phyloP scores from a whole-genome alignment of 2,888 invertebrate species.

The Andricus quercusramuli region DNA sequence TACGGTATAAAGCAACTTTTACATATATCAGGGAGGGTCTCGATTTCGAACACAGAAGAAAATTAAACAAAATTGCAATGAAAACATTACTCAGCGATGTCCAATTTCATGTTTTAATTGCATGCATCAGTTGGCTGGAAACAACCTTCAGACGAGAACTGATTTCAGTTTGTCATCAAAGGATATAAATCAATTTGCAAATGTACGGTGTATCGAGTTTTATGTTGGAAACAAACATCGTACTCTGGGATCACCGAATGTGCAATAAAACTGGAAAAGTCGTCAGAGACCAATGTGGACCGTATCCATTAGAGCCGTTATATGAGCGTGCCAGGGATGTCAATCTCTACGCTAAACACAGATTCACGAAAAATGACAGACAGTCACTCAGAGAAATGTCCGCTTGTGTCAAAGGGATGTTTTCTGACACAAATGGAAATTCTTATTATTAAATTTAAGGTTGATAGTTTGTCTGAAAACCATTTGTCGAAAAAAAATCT shows the following conservation, averaged over 20 bases:
- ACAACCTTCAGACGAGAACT: neutral
- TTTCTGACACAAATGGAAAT: no score
- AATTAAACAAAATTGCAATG: neutral
- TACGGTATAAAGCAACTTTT: neutral
- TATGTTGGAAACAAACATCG: neutral
- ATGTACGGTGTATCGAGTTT: neutral
- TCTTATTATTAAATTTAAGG: no score
- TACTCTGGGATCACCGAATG: neutral
- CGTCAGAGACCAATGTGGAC: neutral
- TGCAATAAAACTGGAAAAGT: constrained; percentile 7
- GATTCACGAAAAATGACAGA: neutral
- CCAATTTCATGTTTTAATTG: neutral
- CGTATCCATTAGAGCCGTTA: neutral
- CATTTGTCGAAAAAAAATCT: no score
- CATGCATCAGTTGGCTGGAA: neutral
- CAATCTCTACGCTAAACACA: neutral
- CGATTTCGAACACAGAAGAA: no score
- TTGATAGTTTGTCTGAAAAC: no score
- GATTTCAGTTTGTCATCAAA: constrained; percentile 7
- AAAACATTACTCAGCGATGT: neutral
- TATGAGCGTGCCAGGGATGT: neutral
- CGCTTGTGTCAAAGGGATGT: no score
- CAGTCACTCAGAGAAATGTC: neutral
- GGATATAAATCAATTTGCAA: constrained; percentile 2
- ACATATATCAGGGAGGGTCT: no score